phyloP scores from a whole-genome alignment of 2,797 vertebrate genomes.

The Sebastes trivittatus region DNA sequence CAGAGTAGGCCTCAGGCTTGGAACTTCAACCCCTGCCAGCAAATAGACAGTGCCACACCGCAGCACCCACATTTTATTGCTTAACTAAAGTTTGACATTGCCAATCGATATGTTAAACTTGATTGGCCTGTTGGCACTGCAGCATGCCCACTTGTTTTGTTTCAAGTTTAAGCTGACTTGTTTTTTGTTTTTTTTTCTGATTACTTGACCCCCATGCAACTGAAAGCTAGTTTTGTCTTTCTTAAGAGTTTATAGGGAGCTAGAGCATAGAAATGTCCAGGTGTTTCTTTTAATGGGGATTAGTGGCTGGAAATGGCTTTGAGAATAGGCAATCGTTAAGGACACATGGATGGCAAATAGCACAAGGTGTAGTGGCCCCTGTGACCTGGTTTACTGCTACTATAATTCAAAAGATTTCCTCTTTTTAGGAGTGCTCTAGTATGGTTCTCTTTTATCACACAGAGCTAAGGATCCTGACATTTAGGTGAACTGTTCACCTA shows the following conservation, averaged over 20 bases:
- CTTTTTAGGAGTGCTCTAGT: neutral
- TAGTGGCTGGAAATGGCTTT: conserved; percentile 15
- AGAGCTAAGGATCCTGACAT: conserved; percentile 4
- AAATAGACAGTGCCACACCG: conserved; percentile 21
- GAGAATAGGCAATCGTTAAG: neutral
- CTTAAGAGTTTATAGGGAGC: conserved; percentile 21
- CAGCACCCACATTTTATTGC: conserved; percentile 32
- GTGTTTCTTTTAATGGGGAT: neutral
- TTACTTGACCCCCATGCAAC: neutral
- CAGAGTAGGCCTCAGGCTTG: neutral
- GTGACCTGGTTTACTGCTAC: neutral
- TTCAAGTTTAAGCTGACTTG: conserved; percentile 27
- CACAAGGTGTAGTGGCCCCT: neutral
- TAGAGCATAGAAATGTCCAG: conserved; percentile 1
- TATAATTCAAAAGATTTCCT: neutral
- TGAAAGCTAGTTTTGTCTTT: conserved; percentile 12
- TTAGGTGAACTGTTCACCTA: neutral
- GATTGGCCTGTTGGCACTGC: conserved; percentile 40
- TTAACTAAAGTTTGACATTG: conserved; percentile 36
- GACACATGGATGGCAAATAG: neutral
- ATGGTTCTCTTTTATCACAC: neutral
- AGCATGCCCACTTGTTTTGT: conserved; percentile 21
- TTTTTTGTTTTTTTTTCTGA: neutral
- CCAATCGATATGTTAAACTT: conserved; percentile 48
- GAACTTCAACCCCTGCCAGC: conserved; percentile 29